Base-by-base conservation (phyloP, 2,797 vertebrate genomes). In the Apodemus agrarius region DNA sequence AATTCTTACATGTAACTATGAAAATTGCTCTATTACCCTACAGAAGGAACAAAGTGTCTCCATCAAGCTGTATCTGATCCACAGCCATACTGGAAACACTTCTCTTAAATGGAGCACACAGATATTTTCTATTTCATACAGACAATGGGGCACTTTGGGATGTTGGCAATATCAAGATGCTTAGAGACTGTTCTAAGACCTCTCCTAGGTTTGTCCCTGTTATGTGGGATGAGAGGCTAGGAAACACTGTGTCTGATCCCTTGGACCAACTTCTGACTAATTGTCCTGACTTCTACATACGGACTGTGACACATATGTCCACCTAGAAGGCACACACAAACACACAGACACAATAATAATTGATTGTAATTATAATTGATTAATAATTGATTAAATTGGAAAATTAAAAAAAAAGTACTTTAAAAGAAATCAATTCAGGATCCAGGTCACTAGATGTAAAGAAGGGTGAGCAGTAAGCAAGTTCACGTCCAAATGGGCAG, bases 11-110 rank as follows among this genome's bases (percentile, higher is more conserved):
- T 4, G 3, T 34, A 84, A 59, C 69, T 89, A 43, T 88, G 49
- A 92, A 95, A 96, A 91, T 61, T 82, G 37, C 54, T 67, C 90
- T 96, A 76, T 84, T 93, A 82, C 17, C 34, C 75, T 84, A 59
- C 29, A 95, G 59, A 95, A 89, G 34, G 26, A 91, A 76, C 63
- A 89, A 86, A 83, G 12, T 31, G 43, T 94, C 76, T 90, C 83
- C 17, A 72, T 69, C 57, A 90, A 88, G 65, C n/a, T 88, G 21
- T 65, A 17, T 80, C 49, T 83, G 43, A 81, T 81, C 92, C 88
- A 81, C 43, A 72, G 16, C n/a, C 69, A 37, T 81, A 80, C 87
- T 92, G 85, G 79, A 92, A 93, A 80, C n/a, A 80, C 9, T n/a
- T 85, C 89, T 79, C 34, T 95, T 94, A 72, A 83, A 82, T 54